These are phyloP conservation scores for Baryphthengus martii DNA, from an alignment of 2,113 vertebrate species.

Conservation along the genomic window DNA sequence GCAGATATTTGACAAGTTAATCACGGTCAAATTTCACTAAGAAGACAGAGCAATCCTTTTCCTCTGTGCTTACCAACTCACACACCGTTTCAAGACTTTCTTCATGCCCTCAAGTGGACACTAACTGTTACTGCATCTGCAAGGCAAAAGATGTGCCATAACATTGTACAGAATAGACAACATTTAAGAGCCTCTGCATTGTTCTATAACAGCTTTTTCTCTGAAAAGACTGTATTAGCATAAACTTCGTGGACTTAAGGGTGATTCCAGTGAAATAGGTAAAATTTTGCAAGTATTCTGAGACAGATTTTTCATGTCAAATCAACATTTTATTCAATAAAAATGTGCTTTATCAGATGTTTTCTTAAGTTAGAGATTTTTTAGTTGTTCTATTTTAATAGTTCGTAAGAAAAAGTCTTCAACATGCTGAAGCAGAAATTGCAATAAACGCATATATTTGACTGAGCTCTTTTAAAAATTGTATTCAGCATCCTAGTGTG, in stretches of 20 bases:
- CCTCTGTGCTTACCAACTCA: rapidly evolving
- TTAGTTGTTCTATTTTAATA: background rate
- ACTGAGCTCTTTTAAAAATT: background rate
- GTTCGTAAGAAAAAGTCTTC: background rate
- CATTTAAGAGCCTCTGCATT: background rate
- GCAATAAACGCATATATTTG: background rate
- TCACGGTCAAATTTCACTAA: rapidly evolving
- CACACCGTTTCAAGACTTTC: background rate
- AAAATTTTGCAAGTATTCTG: background rate
- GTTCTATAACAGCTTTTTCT: background rate
- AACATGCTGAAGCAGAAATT: background rate
- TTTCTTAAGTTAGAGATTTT: background rate
- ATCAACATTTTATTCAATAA: background rate
- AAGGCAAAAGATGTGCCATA: background rate
- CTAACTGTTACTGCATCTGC: background rate
- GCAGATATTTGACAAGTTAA: background rate
- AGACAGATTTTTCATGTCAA: background rate
- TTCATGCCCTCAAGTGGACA: background rate
- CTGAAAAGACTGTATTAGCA: background rate
- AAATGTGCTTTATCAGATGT: background rate
- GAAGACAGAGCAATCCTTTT: background rate
- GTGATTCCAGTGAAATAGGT: background rate
- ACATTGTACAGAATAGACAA: background rate
- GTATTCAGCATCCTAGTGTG: background rate
- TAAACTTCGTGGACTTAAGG: background rate